Evolutionary conservation across 2,113 vertebrate species (phyloP).

Genomic region (Labeo catla): DNA sequence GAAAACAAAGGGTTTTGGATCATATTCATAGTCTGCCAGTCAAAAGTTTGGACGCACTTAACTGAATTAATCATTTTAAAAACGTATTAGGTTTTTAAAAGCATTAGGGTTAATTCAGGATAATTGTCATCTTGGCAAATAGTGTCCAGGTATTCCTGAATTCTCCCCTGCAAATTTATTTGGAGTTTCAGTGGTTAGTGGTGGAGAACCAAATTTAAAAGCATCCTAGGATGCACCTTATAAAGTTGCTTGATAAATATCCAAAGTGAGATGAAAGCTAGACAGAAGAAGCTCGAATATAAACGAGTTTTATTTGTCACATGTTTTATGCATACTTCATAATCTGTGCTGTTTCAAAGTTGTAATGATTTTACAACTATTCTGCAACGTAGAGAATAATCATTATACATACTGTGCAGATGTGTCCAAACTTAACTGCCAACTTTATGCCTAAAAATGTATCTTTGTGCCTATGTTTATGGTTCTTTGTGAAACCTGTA

Average conservation of each 20-base stretch:
- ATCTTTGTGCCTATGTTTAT: neutral
- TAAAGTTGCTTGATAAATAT: neutral
- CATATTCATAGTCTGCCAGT: neutral
- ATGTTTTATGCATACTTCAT: neutral
- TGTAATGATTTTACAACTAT: neutral
- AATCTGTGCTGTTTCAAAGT: neutral
- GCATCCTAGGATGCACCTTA: neutral
- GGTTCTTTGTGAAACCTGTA: neutral
- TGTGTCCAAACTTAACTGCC: neutral
- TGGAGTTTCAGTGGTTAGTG: neutral
- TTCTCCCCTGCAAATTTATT: neutral
- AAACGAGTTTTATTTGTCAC: neutral
- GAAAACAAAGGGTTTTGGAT: neutral
- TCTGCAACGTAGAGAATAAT: neutral
- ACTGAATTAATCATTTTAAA: too few species aligned
- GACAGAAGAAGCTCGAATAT: neutral
- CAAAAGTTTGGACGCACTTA: neutral
- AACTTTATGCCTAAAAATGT: neutral
- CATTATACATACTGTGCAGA: neutral
- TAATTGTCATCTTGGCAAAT: neutral
- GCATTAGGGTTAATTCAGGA: neutral
- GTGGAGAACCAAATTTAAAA: neutral
- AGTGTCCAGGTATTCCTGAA: neutral
- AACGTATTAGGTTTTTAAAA: too few species aligned
- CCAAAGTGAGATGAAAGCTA: neutral